A percentile compares a stretch with the other conserved stretches of the same genome.
These are phyloP conservation scores for Protomyctophum bolini DNA, from an alignment of 2,113 vertebrate species.

Conservation along the genomic window DNA sequence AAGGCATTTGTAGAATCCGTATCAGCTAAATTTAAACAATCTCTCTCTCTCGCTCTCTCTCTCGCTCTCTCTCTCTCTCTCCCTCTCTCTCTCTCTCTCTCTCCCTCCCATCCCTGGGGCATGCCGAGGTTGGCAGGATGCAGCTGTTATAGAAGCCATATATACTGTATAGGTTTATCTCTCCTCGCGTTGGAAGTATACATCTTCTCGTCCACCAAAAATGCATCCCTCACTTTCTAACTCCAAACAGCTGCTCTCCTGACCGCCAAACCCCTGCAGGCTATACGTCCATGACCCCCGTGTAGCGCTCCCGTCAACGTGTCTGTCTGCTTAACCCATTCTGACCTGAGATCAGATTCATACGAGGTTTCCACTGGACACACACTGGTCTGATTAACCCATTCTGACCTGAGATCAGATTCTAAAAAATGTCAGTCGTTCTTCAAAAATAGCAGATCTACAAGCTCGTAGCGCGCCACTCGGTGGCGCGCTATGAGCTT, in stretches of 20 bases:
- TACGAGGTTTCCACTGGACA: too few species aligned
- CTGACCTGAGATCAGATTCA: too few species aligned
- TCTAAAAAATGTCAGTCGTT: too few species aligned
- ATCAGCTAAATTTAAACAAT: too few species aligned
- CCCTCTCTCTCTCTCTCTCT: background rate
- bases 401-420: too few species aligned
- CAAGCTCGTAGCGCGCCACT: too few species aligned
- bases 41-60: too few species aligned
- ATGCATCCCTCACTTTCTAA: slow-evolving; percentile 4
- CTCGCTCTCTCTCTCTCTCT: background rate
- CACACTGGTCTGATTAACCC: too few species aligned
- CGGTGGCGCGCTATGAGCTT: too few species aligned
- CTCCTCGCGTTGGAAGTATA: slow-evolving; percentile 29
- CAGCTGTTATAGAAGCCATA: slow-evolving; percentile 45
- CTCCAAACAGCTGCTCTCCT: slow-evolving; percentile 41
- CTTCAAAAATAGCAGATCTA: too few species aligned
- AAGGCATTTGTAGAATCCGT: too few species aligned
- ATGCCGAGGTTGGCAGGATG: slow-evolving; percentile 47
- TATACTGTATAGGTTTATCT: slow-evolving; percentile 41
- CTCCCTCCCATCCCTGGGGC: slow-evolving; percentile 3
- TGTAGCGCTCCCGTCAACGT: background rate
- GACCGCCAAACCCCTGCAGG: background rate
- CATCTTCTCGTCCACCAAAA: too few species aligned
- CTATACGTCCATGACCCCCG: background rate
- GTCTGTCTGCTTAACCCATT: background rate